Percentiles rank a stretch among this genome's conserved stretches.
Conservation (phyloP, 2,888 invertebrate species). For the Acholoe squamosa region DNA sequence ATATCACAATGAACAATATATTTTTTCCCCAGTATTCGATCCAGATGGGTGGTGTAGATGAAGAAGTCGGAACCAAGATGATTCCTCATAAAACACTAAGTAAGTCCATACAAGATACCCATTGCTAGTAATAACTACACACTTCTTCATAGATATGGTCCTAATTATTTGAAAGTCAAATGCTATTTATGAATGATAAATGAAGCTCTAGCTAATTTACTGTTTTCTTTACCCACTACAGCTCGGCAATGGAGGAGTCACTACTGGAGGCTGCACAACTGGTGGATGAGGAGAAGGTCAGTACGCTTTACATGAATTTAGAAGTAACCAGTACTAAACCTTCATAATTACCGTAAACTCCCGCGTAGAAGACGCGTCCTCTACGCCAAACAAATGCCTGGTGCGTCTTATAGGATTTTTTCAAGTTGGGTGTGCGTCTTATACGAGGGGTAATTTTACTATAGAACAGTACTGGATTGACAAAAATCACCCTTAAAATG, state of each 20-base stretch:
- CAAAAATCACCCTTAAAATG: too few relatives aligned
- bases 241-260: constrained; percentile 54
- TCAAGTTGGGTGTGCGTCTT: too few relatives aligned
- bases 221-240: neutral
- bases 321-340: neutral
- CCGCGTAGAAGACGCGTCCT: too few relatives aligned
- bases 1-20: too few relatives aligned
- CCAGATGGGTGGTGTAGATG: constrained; percentile 41
- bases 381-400: too few relatives aligned
- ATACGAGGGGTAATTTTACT: too few relatives aligned
- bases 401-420: too few relatives aligned
- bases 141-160: neutral
- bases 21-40: constrained; percentile 6
- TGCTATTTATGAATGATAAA: neutral
- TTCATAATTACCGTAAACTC: too few relatives aligned
- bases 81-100: constrained; percentile 38
- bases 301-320: neutral
- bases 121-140: too few relatives aligned
- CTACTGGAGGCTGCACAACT: constrained; percentile 49
- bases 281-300: constrained; percentile 42
- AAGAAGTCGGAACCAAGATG: neutral
- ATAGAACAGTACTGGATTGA: too few relatives aligned
- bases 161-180: neutral
- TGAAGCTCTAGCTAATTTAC: too few relatives aligned
- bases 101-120: too few relatives aligned